Conservation (phyloP, 2,888 invertebrate species). For the Stenotaenia linearis region DNA sequence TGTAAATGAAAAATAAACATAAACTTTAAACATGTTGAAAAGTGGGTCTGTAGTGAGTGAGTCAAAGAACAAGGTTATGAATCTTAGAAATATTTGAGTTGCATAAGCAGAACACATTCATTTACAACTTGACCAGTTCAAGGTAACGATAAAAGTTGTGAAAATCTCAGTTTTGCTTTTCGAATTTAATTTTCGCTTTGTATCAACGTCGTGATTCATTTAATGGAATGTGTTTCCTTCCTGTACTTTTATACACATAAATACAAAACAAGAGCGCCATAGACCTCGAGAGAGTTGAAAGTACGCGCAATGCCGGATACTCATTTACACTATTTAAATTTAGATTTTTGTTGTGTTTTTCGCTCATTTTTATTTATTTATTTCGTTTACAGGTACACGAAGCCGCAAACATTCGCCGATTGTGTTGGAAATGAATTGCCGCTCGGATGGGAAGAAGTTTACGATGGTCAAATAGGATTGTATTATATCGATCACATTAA, state of each 20-base stretch:
- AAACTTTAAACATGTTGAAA: neutral
- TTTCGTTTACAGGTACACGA: slow-evolving; percentile 81
- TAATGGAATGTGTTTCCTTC: neutral
- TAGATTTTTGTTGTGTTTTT: neutral
- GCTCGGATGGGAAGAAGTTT: slow-evolving; percentile 94
- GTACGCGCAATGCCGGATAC: neutral
- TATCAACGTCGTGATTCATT: neutral
- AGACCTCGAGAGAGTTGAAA: slow-evolving; percentile 3
- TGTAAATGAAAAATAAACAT: no score
- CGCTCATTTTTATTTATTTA: neutral
- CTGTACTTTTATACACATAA: slow-evolving; percentile 14
- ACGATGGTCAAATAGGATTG: slow-evolving; percentile 86
- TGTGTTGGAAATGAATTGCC: slow-evolving; percentile 96
- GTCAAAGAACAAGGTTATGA: slow-evolving; percentile 4
- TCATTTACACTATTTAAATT: neutral
- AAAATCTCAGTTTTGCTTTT: neutral
- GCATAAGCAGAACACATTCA: slow-evolving; percentile 11
- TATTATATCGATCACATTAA: slow-evolving; percentile 96
- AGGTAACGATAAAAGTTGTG: neutral
- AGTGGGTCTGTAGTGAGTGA: slow-evolving; percentile 19
- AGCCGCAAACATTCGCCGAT: slow-evolving; percentile 94
- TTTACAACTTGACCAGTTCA: slow-evolving; percentile 12
- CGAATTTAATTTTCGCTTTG: neutral
- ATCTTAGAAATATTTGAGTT: slow-evolving; percentile 16
- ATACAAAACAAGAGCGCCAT: neutral